These are phyloP conservation scores for Neopipo cinnamomea DNA, from an alignment of 2,113 vertebrate species.

Conservation along the genomic window DNA sequence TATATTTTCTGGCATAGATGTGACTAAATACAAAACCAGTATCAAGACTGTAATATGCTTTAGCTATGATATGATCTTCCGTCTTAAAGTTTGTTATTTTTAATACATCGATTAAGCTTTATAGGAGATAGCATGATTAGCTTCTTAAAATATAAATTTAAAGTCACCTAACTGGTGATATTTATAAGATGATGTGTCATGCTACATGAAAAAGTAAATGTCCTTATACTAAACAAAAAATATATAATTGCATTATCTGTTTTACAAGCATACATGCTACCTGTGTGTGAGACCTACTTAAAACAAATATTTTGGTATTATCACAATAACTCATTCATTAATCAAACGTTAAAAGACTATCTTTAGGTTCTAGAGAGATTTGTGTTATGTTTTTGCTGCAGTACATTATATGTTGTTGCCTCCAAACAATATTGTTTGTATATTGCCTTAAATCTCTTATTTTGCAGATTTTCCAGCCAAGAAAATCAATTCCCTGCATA, in stretches of 20 bases:
- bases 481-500: background rate
- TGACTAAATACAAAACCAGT: background rate
- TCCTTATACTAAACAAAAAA: background rate
- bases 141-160: background rate
- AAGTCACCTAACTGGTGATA: background rate
- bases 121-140: background rate
- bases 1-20: background rate
- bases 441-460: background rate
- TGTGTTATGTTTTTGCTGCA: background rate
- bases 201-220: background rate
- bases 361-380: background rate
- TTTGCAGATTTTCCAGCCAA: background rate
- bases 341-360: background rate
- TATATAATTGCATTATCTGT: background rate
- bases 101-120: conserved; percentile 13
- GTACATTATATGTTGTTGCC: background rate
- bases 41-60: background rate
- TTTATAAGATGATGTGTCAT: background rate
- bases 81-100: background rate
- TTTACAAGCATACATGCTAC: background rate
- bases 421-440: background rate
- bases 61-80: conserved; percentile 1
- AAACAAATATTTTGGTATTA: background rate
- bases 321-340: background rate
- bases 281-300: background rate